Evolutionary conservation across 2,797 vertebrate genomes (phyloP).

Genomic region (Nothura maculosa): DNA sequence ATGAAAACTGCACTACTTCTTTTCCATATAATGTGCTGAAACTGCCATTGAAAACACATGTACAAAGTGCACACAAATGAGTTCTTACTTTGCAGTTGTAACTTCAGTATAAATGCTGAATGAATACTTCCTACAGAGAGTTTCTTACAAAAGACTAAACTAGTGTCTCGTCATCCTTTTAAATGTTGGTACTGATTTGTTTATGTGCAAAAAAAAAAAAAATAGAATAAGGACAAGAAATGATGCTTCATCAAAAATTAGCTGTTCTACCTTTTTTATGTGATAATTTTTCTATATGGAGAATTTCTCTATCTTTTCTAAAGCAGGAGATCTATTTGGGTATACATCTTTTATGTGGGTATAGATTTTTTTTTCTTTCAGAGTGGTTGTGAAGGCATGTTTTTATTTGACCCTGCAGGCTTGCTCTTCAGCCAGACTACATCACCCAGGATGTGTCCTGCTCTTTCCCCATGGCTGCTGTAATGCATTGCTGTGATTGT

Average conservation of each 20-base stretch:
- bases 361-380: neutral
- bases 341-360: neutral
- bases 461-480: rapidly evolving
- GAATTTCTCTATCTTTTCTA: neutral
- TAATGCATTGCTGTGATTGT: neutral
- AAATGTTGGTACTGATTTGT: neutral
- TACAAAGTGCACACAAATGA: neutral
- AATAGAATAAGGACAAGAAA: neutral
- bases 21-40: neutral
- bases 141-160: neutral
- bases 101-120: neutral
- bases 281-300: neutral
- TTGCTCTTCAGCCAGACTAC: neutral
- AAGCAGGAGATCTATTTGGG: neutral
- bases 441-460: neutral
- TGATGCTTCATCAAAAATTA: neutral
- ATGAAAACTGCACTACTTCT: neutral
- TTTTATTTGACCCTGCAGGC: neutral
- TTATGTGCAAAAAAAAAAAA: neutral
- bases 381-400: neutral
- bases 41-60: slow-evolving; percentile 9
- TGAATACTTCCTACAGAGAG: neutral
- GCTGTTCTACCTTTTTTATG: neutral
- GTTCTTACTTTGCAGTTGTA: slow-evolving; percentile 11
- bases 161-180: neutral